Evolutionary conservation across 2,888 invertebrate genomes (phyloP), one percentile per base, ranked within the genome.

Genomic region (Podabrus alpinus): DNA sequence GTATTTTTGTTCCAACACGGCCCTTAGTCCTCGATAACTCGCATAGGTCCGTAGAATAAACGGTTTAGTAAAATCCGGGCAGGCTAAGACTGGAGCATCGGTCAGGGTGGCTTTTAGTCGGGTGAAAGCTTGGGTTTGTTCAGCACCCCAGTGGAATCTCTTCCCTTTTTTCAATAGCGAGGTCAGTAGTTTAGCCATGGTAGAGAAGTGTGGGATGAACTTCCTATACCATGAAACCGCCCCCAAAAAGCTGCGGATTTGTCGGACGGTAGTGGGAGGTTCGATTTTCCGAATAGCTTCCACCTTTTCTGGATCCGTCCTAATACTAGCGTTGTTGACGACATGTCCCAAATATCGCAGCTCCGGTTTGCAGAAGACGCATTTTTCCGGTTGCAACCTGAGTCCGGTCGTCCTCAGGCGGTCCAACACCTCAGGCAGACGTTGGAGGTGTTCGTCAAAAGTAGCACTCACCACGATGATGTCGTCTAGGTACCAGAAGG

Each of bases 281-380:
- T 71, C 66, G 16, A 69, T 66, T 10, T 81, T 61, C 10, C 59
- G 9, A 10, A 81, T 79, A 1, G 79, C 73, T 0, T 64, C 59
- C 0, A 82, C 74, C 66, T 77, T 80, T 0, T 79, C 79, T 0
- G 80, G 81, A 66, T 83, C 80, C 0, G 80, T 77, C 9, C 79
- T 16, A 19, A 11, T 19, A 10, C 19, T 75, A 0, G 80, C 61
- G 4, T 69, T 68, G 24, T 29, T 59, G 3, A 71, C 66, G 3
- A 66, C 15, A 15, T 68, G 68, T 1, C 68, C 68, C 13, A 68
- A 17, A 16, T 68, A 68, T 15, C 59, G 45, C 15, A 68, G 59
- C 11, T 59, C 19, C 3, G 68, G n/a, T n/a, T n/a, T 3, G n/a
- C n/a, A n/a, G n/a, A n/a, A n/a, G n/a, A n/a, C n/a, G n/a, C n/a